phyloP scores from a whole-genome alignment of 2,888 invertebrate genomes.

The Falcaria lacertinaria region DNA sequence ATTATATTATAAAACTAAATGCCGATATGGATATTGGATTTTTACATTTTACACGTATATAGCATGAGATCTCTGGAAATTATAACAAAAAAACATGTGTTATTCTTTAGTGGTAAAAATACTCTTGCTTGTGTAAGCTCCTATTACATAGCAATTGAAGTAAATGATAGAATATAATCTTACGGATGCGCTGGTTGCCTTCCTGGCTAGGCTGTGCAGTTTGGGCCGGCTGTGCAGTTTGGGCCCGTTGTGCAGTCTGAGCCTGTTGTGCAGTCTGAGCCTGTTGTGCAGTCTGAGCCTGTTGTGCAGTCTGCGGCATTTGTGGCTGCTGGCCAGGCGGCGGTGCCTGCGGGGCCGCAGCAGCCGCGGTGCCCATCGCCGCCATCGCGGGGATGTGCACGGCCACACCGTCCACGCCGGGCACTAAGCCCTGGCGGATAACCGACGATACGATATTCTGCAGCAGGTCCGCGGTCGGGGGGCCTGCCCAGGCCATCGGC shows the following conservation, averaged over 20 bases:
- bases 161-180: too few species aligned
- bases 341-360: slow-evolving; percentile 6
- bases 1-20: neutral
- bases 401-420: slow-evolving; percentile 39
- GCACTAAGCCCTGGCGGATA: slow-evolving; percentile 43
- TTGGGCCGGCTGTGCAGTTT: too few species aligned
- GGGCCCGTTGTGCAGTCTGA: neutral
- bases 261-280: neutral
- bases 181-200: too few species aligned
- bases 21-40: neutral
- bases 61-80: too few species aligned
- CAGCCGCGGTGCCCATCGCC: slow-evolving; percentile 6
- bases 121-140: too few species aligned
- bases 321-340: neutral
- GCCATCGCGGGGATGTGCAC: slow-evolving; percentile 19
- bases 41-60: too few species aligned
- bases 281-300: neutral
- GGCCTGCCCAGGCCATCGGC: slow-evolving; percentile 41
- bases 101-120: too few species aligned
- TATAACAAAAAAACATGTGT: too few species aligned
- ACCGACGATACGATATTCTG: slow-evolving; percentile 49
- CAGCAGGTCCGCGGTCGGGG: slow-evolving; percentile 42
- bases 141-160: too few species aligned
- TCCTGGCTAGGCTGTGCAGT: too few species aligned
- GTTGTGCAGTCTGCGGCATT: neutral